phyloP scores from a whole-genome alignment of 2,888 invertebrate species.

The Hemaris fuciformis region DNA sequence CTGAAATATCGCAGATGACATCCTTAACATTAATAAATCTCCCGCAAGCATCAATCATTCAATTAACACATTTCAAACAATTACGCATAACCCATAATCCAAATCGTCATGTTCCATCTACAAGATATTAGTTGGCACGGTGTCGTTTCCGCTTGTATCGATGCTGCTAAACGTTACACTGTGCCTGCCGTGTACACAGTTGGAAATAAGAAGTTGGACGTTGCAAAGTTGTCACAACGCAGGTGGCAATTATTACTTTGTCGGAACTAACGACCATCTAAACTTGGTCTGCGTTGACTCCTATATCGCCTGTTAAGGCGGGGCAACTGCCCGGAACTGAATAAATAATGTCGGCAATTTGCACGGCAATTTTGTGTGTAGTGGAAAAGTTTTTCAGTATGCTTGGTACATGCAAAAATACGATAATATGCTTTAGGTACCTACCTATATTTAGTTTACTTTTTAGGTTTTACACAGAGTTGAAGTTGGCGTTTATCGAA shows the following conservation, averaged over 20 bases:
- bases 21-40: constrained; percentile 13
- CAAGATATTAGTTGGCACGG: not conserved
- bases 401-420: not conserved
- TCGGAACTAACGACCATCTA: constrained; percentile 33
- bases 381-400: not conserved
- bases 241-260: constrained; percentile 68
- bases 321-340: not conserved
- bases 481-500: too few species aligned
- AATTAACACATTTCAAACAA: constrained; percentile 34
- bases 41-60: constrained; percentile 32
- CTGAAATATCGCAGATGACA: not conserved
- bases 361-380: not conserved
- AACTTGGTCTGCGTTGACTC: constrained; percentile 24
- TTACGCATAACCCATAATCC: constrained; percentile 24
- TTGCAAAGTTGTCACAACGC: constrained; percentile 56
- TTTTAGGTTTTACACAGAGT: too few species aligned
- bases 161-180: constrained; percentile 14
- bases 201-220: constrained; percentile 39
- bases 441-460: too few species aligned
- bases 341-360: not conserved
- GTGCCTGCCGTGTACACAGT: constrained; percentile 17
- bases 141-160: not conserved
- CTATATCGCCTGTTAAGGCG: constrained; percentile 5
- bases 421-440: too few species aligned
- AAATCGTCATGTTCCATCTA: constrained; percentile 23